Conservation (phyloP, 2,113 vertebrate genomes). For the Urocynchramus pylzowi region DNA sequence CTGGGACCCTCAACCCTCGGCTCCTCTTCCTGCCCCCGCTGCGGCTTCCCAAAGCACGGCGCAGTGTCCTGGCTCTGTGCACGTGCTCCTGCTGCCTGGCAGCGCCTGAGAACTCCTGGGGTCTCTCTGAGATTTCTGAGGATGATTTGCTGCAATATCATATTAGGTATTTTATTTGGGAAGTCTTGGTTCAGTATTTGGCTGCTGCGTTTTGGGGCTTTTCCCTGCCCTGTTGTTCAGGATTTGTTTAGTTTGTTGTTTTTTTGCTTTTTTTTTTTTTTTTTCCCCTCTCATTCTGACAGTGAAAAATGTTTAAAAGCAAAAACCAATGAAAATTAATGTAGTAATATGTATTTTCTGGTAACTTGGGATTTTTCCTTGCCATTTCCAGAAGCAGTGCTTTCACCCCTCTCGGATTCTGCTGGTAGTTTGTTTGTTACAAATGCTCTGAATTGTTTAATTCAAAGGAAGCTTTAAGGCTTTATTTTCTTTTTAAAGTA, state of each 20-base stretch:
- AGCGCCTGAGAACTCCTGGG: rapidly evolving
- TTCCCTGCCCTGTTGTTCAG: neutral
- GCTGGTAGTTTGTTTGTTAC: neutral
- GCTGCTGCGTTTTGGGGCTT: neutral
- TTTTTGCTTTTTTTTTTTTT: neutral
- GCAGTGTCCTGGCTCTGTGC: rapidly evolving
- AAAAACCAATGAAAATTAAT: neutral
- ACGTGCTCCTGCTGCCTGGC: rapidly evolving
- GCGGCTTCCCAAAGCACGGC: rapidly evolving
- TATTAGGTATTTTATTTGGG: neutral
- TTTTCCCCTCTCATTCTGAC: neutral
- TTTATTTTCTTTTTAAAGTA: neutral
- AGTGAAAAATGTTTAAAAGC: neutral
- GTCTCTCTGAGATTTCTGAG: neutral
- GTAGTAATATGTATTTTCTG: neutral
- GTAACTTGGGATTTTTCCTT: neutral
- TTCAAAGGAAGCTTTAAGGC: neutral
- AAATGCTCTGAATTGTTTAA: neutral
- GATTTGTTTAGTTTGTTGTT: neutral
- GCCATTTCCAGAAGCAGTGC: neutral
- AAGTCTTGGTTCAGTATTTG: neutral
- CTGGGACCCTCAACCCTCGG: rapidly evolving
- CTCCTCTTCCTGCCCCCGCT: neutral
- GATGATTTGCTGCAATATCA: neutral
- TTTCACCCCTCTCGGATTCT: neutral